Base-by-base conservation (phyloP, 2,797 vertebrate genomes). In the Aldrovandia affinis region DNA sequence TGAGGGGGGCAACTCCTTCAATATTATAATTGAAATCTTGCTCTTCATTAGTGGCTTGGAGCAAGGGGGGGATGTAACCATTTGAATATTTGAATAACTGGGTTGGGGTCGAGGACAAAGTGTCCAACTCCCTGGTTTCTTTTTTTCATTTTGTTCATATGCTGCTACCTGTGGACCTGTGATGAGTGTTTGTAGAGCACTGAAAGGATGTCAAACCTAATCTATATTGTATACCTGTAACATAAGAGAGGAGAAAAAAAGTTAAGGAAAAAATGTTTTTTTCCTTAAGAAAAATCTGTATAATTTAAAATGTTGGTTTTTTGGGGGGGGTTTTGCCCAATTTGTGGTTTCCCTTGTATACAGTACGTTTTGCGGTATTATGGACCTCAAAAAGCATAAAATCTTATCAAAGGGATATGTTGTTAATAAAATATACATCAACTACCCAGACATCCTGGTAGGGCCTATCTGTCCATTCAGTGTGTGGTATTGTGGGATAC, bases 221-320 rank as follows among this genome's bases (percentile, higher is more conserved):
- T 94, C 94, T 95, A 95, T 96, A 95, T 95, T 95, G 90, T 96
- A 95, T 95, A 95, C 93, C 92, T 95, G 95, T 95, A 95, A 94
- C 92, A 94, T 95, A 50, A 84, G 85, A 70, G 84, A 68, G 36
- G 81, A 84, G 33, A 63, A 36, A 95, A 95, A 91, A 93, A 92
- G 42, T 85, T 85, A 86, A 59, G 81, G 83, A 81, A 70, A 88
- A 95, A 93, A 92, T 96, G 95, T 95, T 96, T 96, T 96, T 96
- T 96, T 95, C 87, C 81, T 96, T 94, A 95, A 90, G 93, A 83
- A 65, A 86, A 87, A 90, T 94, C 95, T 96, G 92, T 95, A 95
- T 95, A 95, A 95, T 95, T 96, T 95, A 95, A 95, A 87, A 78
- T 79, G 78, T n/a, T 39, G 70, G 94, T 95, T 90, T 94, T n/a